phyloP scores from a whole-genome alignment of 2,113 vertebrate genomes.

The Parotia lawesii region DNA sequence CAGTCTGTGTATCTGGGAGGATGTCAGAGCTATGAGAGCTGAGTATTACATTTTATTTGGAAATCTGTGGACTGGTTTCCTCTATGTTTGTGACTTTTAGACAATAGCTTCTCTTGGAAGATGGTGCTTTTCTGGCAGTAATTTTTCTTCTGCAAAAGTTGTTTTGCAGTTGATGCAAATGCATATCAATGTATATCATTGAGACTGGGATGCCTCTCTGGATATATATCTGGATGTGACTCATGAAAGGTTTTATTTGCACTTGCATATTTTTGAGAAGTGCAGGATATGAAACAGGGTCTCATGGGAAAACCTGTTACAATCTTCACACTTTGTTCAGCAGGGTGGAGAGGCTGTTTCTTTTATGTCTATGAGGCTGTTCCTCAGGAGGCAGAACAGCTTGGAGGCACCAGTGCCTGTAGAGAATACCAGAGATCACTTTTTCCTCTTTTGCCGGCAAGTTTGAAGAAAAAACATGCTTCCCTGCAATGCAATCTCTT shows the following conservation, averaged over 20 bases:
- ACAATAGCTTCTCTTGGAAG: not conserved
- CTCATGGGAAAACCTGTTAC: not conserved
- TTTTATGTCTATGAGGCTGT: not conserved
- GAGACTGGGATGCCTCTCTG: not conserved
- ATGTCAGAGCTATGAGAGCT: not conserved
- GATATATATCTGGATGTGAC: not conserved
- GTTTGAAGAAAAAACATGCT: not conserved
- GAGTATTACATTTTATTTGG: not conserved
- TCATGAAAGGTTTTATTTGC: not conserved
- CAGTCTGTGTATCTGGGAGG: not conserved
- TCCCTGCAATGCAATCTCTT: not conserved
- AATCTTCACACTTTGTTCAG: not conserved
- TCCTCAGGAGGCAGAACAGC: not conserved
- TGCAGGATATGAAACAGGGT: not conserved
- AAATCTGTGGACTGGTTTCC: not conserved
- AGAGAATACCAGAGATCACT: not conserved
- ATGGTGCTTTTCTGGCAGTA: not conserved
- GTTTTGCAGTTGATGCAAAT: not conserved
- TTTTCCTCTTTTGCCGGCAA: not conserved
- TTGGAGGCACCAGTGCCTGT: not conserved
- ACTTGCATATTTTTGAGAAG: not conserved
- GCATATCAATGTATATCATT: not conserved
- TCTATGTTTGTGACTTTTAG: not conserved
- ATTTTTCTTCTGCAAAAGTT: not conserved
- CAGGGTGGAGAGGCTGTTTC: not conserved